These are phyloP conservation scores for Dynastes tityus DNA, from an alignment of 2,888 invertebrate species.

Conservation along the genomic window DNA sequence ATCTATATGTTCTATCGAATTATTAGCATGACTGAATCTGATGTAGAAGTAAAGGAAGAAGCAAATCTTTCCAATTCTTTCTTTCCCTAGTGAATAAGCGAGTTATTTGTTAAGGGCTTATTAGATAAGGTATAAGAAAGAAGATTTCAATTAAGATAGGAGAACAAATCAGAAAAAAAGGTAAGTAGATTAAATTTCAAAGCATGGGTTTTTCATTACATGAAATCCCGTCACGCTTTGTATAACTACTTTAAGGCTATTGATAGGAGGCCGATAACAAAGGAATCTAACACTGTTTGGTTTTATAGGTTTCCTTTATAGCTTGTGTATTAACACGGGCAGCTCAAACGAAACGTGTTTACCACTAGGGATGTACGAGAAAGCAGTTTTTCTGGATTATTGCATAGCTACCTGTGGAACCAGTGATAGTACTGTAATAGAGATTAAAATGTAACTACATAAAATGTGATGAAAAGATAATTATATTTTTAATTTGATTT, in stretches of 20 bases:
- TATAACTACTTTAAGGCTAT: neutral
- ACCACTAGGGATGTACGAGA: too few species aligned
- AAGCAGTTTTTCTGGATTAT: too few species aligned
- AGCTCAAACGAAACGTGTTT: too few species aligned
- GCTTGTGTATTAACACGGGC: too few species aligned
- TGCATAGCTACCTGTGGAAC: neutral
- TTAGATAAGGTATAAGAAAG: neutral
- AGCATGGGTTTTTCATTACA: neutral
- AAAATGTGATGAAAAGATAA: too few species aligned
- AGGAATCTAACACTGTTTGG: neutral
- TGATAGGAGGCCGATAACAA: neutral
- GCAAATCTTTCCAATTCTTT: too few species aligned
- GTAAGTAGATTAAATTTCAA: neutral
- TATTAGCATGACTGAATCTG: too few species aligned
- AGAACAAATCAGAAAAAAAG: neutral
- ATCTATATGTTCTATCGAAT: too few species aligned
- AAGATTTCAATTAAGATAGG: neutral
- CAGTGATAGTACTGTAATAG: neutral
- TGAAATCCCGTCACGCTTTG: neutral
- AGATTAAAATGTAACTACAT: neutral
- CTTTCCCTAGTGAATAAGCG: too few species aligned
- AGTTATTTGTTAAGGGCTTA: too few species aligned
- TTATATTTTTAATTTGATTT: too few species aligned
- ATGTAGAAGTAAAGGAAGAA: too few species aligned
- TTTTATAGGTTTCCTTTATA: neutral